Conservation (phyloP, 2,797 vertebrate species). For the Leucoraja ocellata region DNA sequence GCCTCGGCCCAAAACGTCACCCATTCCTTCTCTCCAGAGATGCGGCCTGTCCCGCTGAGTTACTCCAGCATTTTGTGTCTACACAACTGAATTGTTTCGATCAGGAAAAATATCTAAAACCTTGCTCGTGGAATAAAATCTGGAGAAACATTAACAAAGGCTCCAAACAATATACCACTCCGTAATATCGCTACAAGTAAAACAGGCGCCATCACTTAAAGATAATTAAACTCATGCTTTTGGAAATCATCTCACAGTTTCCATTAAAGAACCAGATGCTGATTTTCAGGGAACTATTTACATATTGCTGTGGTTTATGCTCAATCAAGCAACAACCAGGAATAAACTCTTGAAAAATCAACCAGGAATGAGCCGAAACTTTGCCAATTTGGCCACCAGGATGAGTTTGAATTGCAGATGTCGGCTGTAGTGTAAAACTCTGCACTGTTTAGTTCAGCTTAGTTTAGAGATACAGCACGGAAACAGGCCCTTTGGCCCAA, state of each 20-base stretch:
- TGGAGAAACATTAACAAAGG: background rate
- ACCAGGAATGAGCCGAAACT: background rate
- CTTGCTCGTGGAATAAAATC: background rate
- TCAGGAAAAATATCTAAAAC: background rate
- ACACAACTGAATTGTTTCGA: background rate
- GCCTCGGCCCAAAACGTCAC: too few relatives aligned
- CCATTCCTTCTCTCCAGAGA: too few relatives aligned
- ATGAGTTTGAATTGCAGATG: background rate
- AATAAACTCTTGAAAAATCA: constrained; percentile 9
- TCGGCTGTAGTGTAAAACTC: background rate
- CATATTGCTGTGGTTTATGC: background rate
- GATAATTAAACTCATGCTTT: background rate
- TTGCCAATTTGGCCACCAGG: background rate
- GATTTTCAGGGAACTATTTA: background rate
- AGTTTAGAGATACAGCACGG: too few relatives aligned
- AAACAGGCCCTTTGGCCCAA: too few relatives aligned
- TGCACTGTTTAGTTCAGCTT: background rate
- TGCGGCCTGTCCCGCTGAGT: too few relatives aligned
- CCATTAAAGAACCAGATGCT: background rate
- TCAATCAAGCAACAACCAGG: background rate
- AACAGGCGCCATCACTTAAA: background rate
- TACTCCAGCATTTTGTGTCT: too few relatives aligned
- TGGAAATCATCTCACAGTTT: background rate
- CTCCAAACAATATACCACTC: background rate
- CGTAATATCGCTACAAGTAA: background rate